phyloP scores from a whole-genome alignment of 2,888 invertebrate genomes.

The Eulithis prunata region DNA sequence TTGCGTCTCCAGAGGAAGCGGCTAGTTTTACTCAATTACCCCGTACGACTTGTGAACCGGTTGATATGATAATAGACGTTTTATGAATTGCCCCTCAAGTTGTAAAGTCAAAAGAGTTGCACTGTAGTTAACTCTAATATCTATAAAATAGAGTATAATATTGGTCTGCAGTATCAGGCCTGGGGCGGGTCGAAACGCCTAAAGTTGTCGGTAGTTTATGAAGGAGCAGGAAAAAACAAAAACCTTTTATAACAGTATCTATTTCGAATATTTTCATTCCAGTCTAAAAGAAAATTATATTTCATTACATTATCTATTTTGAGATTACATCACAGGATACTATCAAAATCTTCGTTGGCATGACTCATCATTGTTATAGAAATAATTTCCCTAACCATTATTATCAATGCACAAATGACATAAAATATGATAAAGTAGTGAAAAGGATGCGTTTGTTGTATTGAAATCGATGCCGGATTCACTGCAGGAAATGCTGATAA shows the following conservation, averaged over 20 bases:
- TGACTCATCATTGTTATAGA: background rate
- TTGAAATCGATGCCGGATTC: constrained; percentile 14
- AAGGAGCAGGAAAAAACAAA: background rate
- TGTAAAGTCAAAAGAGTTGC: background rate
- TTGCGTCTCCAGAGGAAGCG: constrained; percentile 11
- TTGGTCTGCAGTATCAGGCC: no score
- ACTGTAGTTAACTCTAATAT: no score
- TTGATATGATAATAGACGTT: background rate
- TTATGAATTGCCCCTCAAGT: background rate
- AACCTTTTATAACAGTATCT: no score
- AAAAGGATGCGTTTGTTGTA: background rate
- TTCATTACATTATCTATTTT: no score
- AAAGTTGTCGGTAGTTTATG: background rate
- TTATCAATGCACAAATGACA: background rate
- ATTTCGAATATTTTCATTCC: no score
- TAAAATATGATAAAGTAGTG: background rate
- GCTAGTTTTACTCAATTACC: constrained; percentile 14
- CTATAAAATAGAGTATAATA: no score
- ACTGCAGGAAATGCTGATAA: constrained; percentile 9
- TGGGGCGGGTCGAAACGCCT: no score
- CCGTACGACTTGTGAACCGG: constrained; percentile 1
- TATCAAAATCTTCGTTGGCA: background rate
- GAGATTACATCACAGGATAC: no score
- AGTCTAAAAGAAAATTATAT: no score
- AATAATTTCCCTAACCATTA: background rate